These are phyloP conservation scores for Thumatha senex DNA, from an alignment of 2,888 invertebrate species.

Conservation along the genomic window DNA sequence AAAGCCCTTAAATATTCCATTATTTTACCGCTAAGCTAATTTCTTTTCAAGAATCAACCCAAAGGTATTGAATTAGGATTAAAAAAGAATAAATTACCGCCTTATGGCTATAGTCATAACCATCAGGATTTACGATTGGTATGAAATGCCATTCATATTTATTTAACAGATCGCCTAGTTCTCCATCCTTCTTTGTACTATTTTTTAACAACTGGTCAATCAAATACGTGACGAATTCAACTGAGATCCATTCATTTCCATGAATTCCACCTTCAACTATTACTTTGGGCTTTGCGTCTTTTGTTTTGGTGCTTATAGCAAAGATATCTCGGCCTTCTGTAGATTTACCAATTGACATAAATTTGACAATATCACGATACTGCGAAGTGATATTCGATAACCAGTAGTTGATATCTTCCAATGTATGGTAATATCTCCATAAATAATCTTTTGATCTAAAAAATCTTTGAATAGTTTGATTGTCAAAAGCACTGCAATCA, in stretches of 20 bases:
- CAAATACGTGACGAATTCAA: conserved; percentile 85
- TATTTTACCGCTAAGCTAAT: no score
- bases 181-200: conserved; percentile 51
- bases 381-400: conserved; percentile 68
- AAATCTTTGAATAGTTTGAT: conserved; percentile 45
- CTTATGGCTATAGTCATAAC: conserved; percentile 38
- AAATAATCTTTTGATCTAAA: conserved; percentile 38
- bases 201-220: conserved; percentile 74
- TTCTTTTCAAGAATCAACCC: no score
- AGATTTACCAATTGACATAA: conserved; percentile 65
- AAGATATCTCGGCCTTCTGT: conserved; percentile 69
- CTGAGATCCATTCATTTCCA: conserved; percentile 89
- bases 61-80: no score
- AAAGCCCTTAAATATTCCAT: no score
- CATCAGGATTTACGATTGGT: conserved; percentile 89
- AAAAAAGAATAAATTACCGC: conserved; percentile 18
- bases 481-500: conserved; percentile 55
- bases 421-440: conserved; percentile 83
- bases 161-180: conserved; percentile 61
- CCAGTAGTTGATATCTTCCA: conserved; percentile 85
- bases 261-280: conserved; percentile 86
- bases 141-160: conserved; percentile 87
- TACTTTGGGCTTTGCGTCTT: conserved; percentile 60
- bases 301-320: conserved; percentile 43
- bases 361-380: conserved; percentile 63